A percentile compares a stretch with the other conserved stretches of the same genome.
Conservation (phyloP, 2,797 vertebrate genomes). For the Bradypodion ventrale region DNA sequence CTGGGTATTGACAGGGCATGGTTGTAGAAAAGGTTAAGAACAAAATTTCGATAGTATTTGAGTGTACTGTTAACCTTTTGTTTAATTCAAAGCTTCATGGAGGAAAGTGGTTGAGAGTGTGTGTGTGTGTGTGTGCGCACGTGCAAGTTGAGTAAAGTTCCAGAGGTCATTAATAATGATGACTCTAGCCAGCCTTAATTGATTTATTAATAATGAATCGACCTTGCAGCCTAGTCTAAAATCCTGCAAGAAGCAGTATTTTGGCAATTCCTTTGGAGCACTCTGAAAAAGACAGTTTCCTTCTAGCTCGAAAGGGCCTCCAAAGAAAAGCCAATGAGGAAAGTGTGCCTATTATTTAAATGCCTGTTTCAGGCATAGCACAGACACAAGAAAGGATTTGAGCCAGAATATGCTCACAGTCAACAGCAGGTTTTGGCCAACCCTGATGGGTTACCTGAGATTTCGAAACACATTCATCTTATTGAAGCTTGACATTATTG, state of each 20-base stretch:
- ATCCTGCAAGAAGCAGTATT: constrained; percentile 3
- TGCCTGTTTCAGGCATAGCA: not conserved
- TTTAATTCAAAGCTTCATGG: not conserved
- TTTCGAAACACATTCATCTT: not conserved
- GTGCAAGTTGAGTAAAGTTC: constrained; percentile 13
- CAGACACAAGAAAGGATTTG: not conserved
- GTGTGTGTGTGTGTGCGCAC: too few relatives aligned
- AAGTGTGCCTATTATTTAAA: not conserved
- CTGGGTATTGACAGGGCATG: not conserved
- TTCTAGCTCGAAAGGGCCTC: not conserved
- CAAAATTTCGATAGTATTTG: not conserved
- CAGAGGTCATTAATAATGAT: constrained; percentile 20
- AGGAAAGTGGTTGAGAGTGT: not conserved
- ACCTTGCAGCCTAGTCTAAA: not conserved
- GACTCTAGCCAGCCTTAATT: constrained; percentile 12
- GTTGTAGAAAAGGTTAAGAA: not conserved
- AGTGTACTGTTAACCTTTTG: not conserved
- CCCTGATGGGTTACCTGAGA: not conserved
- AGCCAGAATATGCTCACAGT: not conserved
- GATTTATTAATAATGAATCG: constrained; percentile 45
- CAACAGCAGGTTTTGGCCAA: too few relatives aligned
- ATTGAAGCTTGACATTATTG: not conserved
- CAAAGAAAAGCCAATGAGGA: not conserved
- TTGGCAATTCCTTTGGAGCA: not conserved
- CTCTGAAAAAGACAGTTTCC: not conserved